Conservation (phyloP, 1,140 invertebrate genomes). For the Drosophila willistoni region DNA sequence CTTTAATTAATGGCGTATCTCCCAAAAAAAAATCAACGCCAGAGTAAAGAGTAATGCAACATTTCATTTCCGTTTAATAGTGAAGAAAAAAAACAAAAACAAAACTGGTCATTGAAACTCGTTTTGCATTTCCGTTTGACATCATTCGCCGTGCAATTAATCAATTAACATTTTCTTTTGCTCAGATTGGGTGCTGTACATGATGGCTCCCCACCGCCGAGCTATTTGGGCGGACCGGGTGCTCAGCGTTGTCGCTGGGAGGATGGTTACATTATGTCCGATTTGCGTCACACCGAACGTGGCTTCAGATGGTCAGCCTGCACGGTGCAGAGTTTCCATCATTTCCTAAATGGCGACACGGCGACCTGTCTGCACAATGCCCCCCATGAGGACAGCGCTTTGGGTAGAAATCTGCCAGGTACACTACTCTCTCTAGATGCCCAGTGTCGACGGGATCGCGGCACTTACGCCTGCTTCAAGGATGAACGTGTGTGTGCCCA, state of each 20-base stretch:
- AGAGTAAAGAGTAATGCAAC: constrained; percentile 1
- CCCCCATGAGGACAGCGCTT: constrained; percentile 95
- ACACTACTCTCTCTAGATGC: constrained; percentile 95
- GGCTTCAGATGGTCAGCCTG: constrained; percentile 97
- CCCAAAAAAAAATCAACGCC: constrained; percentile 1
- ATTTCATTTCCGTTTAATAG: constrained; percentile 29
- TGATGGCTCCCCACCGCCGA: constrained; percentile 96
- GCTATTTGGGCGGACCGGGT: constrained; percentile 96
- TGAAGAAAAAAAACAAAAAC: constrained; percentile 37
- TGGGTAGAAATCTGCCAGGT: constrained; percentile 94
- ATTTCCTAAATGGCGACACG: constrained; percentile 97
- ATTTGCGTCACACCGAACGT: constrained; percentile 95
- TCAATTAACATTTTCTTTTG: constrained; percentile 62
- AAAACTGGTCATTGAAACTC: constrained; percentile 60
- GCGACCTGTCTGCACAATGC: constrained; percentile 97
- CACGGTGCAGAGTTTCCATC: constrained; percentile 96
- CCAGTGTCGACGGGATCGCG: constrained; percentile 95
- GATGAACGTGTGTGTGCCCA: constrained; percentile 97
- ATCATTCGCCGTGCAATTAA: constrained; percentile 73
- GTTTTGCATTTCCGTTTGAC: constrained; percentile 75
- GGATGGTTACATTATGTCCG: constrained; percentile 98
- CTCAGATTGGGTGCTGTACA: constrained; percentile 95
- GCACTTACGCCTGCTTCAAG: constrained; percentile 92
- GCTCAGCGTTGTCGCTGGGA: constrained; percentile 97
- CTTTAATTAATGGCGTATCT: constrained; percentile 1